Percentiles rank a stretch among this genome's conserved stretches.
These are phyloP conservation scores for Pandemis corylana DNA, from an alignment of 2,888 invertebrate species.

Conservation along the genomic window DNA sequence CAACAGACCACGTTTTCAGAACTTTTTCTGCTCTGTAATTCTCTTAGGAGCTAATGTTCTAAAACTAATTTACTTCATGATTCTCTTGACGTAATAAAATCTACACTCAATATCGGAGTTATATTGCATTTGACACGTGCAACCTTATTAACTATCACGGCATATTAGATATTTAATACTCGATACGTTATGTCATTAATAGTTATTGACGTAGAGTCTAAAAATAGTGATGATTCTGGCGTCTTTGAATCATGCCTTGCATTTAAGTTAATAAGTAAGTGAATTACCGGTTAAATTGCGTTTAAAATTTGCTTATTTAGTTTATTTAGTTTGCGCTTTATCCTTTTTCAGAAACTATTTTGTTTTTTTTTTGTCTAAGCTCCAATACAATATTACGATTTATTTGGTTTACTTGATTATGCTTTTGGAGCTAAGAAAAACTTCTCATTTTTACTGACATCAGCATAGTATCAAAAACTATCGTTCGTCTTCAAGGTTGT, in stretches of 20 bases:
- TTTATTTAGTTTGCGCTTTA: background rate
- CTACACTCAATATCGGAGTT: slow-evolving; percentile 16
- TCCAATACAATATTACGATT: background rate
- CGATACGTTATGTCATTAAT: slow-evolving; percentile 46
- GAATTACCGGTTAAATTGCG: background rate
- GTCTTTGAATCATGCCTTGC: slow-evolving; percentile 55
- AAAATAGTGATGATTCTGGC: slow-evolving; percentile 63
- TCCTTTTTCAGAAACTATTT: background rate
- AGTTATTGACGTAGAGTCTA: slow-evolving; percentile 60
- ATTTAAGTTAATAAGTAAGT: slow-evolving; percentile 22
- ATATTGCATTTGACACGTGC: slow-evolving; percentile 38
- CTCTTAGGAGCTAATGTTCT: background rate
- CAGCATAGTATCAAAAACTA: background rate
- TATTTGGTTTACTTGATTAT: background rate
- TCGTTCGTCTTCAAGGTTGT: slow-evolving; percentile 14
- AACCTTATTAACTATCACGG: slow-evolving; percentile 33
- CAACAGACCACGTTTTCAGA: background rate
- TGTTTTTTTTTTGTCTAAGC: background rate
- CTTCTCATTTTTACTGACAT: background rate
- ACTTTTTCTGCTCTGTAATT: background rate
- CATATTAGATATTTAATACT: slow-evolving; percentile 30
- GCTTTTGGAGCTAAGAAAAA: background rate
- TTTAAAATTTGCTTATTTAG: background rate
- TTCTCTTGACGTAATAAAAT: slow-evolving; percentile 17
- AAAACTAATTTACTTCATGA: slow-evolving; percentile 7